phyloP scores from a whole-genome alignment of 2,888 invertebrate species.

The Drosophila putrida region DNA sequence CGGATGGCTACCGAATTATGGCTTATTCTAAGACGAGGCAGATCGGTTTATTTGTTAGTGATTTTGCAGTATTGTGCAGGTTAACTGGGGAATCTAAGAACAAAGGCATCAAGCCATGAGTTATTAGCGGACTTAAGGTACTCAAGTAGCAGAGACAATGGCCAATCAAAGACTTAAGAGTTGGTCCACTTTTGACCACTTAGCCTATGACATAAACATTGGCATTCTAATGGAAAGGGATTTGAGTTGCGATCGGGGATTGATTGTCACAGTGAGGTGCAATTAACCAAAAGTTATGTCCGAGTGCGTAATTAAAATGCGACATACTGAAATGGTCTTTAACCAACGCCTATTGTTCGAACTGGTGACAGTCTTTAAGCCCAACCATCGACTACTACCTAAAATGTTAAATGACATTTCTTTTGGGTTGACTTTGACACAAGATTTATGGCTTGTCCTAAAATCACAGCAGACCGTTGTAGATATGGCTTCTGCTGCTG shows the following conservation, averaged over 20 bases:
- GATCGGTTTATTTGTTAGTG: conserved; percentile 7
- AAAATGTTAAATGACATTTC: conserved; percentile 72
- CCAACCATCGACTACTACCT: conserved; percentile 56
- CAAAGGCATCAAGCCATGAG: conserved; percentile 29
- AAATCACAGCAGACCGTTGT: conserved; percentile 71
- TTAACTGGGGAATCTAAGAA: conserved; percentile 26
- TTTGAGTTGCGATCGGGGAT: conserved; percentile 3
- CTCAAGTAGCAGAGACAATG: conserved; percentile 37
- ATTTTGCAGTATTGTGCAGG: conserved; percentile 52
- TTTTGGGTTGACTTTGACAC: conserved; percentile 50
- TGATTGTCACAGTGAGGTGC: conserved; percentile 32
- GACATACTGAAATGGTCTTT: conserved; percentile 41
- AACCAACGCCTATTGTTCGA: conserved; percentile 76
- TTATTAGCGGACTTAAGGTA: conserved; percentile 48
- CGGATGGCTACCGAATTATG: conserved; percentile 75
- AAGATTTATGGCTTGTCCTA: conserved; percentile 82
- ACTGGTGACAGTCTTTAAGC: conserved; percentile 33
- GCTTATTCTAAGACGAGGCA: conserved; percentile 57
- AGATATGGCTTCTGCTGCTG: conserved; percentile 43
- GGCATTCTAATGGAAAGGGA: conserved; percentile 29
- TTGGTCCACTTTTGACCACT: conserved; percentile 50
- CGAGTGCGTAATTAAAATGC: conserved; percentile 73
- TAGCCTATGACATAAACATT: conserved; percentile 46
- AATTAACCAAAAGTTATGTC: conserved; percentile 74
- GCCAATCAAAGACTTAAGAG: conserved; percentile 48